Evolutionary conservation across 2,797 vertebrate species (phyloP), one percentile per base, ranked within the genome.

Genomic region (Anabas testudineus): DNA sequence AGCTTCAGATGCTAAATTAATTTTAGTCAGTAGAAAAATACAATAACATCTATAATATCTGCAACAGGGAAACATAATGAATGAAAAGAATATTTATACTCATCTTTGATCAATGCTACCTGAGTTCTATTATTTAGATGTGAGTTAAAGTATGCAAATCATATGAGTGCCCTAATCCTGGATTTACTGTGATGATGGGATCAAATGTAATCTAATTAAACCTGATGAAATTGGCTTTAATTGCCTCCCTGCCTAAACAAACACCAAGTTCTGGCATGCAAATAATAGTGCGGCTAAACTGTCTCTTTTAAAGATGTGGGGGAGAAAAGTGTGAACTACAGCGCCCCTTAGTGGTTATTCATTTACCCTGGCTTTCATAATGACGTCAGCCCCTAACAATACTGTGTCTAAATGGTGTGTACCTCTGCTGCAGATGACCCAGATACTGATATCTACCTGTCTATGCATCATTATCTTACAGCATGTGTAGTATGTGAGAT

Each of bases 171-270:
- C 55, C 66, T 83, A 87, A 89, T 90, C 88, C 86, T n/a, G 82
- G 84, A 90, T 88, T 90, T 88, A 70, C 65, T 63, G 80, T 54
- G 80, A 87, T 82, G 90, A 87, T 55, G 65, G 78, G 67, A 82
- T 88, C 82, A 72, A 82, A 68, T 82, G 82, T 78, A 88, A 83
- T 90, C 88, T 93, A 85, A 94, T 93, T 93, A 92, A 88, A 92
- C 87, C 85, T 85, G 87, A 90, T 91, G 81, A 86, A 88, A 91
- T 85, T 85, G 82, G 81, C 85, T 90, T 88, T 93, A 93, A 93
- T 93, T 92, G 91, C 85, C 75, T 86, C 78, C 69, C 67, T 80
- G 87, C 87, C 85, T 89, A 90, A 88, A 92, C 88, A 93, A 94
- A 93, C 90, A 91, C 37, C 76, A 91, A 84, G 84, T 92, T 90